phyloP scores from a whole-genome alignment of 2,113 vertebrate genomes.

The Tragelaphus strepsiceros region DNA sequence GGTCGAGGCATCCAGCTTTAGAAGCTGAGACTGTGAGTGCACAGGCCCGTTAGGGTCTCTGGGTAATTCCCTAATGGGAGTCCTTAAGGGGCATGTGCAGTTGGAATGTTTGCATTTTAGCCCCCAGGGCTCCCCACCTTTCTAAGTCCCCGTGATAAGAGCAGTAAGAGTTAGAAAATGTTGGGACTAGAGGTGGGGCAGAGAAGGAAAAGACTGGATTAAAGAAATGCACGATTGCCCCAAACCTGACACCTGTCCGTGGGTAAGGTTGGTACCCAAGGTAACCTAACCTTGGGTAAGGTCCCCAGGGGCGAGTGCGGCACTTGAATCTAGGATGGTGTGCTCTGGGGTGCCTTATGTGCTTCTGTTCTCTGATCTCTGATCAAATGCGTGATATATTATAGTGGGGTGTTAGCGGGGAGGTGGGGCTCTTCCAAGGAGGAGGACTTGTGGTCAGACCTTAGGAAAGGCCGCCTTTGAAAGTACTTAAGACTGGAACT shows the following conservation, averaged over 20 bases:
- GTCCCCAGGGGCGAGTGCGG: neutral
- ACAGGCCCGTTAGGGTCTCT: neutral
- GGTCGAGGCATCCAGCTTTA: neutral
- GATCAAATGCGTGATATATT: accelerated
- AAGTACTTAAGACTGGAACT: neutral
- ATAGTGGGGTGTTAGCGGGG: neutral
- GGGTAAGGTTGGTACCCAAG: too few relatives aligned
- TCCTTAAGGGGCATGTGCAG: neutral
- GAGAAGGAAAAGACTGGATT: neutral
- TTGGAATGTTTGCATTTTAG: constrained; percentile 2
- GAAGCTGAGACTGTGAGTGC: neutral
- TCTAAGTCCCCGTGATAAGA: neutral
- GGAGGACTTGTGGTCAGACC: neutral
- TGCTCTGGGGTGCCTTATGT: neutral
- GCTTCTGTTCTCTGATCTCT: neutral
- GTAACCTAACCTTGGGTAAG: neutral
- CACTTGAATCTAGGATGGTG: neutral
- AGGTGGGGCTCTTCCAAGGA: neutral
- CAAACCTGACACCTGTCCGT: neutral
- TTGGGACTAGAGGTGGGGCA: neutral
- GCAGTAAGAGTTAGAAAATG: neutral
- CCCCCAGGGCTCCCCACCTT: neutral
- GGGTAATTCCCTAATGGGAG: neutral
- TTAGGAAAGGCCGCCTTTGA: neutral
- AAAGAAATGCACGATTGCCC: neutral